A percentile compares a stretch with the other conserved stretches of the same genome.
These are phyloP conservation scores for Epizoanthus rinbou DNA, from an alignment of 92 coral and sea anemone species.

Conservation along the genomic window DNA sequence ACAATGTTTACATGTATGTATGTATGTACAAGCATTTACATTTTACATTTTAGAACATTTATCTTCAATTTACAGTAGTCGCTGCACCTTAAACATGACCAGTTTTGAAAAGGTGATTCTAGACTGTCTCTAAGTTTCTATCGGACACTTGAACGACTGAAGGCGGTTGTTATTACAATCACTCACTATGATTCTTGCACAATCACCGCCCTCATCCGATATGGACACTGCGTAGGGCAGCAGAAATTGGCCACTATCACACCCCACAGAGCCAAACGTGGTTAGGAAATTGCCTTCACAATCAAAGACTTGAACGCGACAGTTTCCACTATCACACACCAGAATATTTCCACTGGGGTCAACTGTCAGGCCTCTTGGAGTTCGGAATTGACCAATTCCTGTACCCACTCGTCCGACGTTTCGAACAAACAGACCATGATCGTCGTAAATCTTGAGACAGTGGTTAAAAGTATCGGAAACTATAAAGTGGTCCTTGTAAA, in stretches of 20 bases:
- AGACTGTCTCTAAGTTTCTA: not conserved
- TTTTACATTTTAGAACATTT: no score
- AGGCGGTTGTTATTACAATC: slow-evolving; percentile 63
- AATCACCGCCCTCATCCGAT: slow-evolving; percentile 16
- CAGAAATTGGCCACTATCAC: slow-evolving; percentile 53
- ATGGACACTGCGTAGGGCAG: slow-evolving; percentile 59
- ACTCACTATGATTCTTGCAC: slow-evolving; percentile 49
- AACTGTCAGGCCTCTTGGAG: slow-evolving; percentile 62
- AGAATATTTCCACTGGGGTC: slow-evolving; percentile 56
- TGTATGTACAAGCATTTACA: no score
- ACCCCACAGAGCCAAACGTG: slow-evolving; percentile 56
- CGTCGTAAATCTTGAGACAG: slow-evolving; percentile 66
- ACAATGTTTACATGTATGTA: no score
- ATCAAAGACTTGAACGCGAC: slow-evolving; percentile 64
- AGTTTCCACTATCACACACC: slow-evolving; percentile 71
- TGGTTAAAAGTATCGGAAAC: slow-evolving; percentile 72
- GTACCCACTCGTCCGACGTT: slow-evolving; percentile 64
- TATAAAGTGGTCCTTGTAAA: slow-evolving; percentile 57
- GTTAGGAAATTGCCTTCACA: slow-evolving; percentile 63
- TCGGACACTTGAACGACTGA: slow-evolving; percentile 43
- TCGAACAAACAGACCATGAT: slow-evolving; percentile 54
- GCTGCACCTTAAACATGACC: no score
- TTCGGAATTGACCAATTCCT: slow-evolving; percentile 57
- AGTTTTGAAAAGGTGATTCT: no score
- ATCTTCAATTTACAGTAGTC: no score